Conservation (phyloP, 2,113 vertebrate genomes). For the Tamias sibiricus region DNA sequence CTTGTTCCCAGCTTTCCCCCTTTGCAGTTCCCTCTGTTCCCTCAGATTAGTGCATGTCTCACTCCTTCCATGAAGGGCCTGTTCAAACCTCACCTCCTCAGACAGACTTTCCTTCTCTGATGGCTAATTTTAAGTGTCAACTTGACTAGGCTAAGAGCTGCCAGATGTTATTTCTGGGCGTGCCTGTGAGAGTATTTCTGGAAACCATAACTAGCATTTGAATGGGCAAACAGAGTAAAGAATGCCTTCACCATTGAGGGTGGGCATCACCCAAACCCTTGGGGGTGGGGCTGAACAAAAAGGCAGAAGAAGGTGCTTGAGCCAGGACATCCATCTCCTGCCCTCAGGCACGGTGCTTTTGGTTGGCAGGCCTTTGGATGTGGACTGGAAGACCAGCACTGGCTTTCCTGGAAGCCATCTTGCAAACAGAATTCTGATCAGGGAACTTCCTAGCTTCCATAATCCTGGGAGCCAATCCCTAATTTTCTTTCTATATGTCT, state of each 20-base stretch:
- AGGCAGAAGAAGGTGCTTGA: neutral
- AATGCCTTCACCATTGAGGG: neutral
- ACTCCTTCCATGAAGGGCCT: neutral
- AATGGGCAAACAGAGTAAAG: too few relatives aligned
- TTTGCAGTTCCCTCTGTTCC: neutral
- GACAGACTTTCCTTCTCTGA: neutral
- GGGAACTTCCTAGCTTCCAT: neutral
- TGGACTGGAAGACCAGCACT: neutral
- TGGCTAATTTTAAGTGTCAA: neutral
- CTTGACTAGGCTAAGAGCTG: neutral
- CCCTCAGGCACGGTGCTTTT: too few relatives aligned
- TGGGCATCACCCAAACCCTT: too few relatives aligned
- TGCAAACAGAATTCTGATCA: neutral
- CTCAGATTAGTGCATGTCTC: neutral
- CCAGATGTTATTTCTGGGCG: neutral
- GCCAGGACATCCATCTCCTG: neutral
- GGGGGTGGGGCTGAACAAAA: neutral
- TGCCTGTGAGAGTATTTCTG: neutral
- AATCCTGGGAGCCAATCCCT: neutral
- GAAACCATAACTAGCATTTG: neutral
- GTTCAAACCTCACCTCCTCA: neutral
- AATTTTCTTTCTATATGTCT: neutral
- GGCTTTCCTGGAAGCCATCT: neutral
- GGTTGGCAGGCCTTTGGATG: neutral
- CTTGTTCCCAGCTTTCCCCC: neutral